Percentiles rank a stretch among this genome's conserved stretches.
Conservation (phyloP, 2,888 invertebrate genomes). For the Chironomus riparius region DNA sequence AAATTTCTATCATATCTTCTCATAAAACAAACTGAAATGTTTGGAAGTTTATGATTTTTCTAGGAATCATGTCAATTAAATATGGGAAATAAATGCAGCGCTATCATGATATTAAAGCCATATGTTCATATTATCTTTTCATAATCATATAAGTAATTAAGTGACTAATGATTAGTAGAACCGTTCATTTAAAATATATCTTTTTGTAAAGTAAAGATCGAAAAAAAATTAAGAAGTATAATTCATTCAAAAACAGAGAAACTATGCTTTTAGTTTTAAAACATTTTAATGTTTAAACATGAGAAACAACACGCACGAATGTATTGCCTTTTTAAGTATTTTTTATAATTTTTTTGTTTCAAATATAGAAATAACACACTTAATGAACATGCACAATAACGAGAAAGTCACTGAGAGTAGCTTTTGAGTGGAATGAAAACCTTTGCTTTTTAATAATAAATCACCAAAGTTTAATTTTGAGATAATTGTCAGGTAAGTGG, state of each 20-base stretch:
- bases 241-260: not conserved
- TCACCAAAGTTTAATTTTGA: too few relatives aligned
- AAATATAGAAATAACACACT: not conserved
- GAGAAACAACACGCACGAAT: slow-evolving; percentile 1
- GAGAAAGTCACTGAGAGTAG: not conserved
- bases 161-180: not conserved
- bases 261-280: not conserved
- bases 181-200: not conserved
- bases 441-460: not conserved
- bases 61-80: too few relatives aligned
- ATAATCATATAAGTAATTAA: not conserved
- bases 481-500: too few relatives aligned
- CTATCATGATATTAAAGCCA: slow-evolving; percentile 6
- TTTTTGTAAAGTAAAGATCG: not conserved
- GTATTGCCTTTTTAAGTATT: not conserved
- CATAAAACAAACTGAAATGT: too few relatives aligned
- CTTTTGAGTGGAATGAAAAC: not conserved
- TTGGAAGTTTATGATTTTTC: too few relatives aligned
- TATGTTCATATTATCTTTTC: not conserved
- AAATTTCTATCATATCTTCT: too few relatives aligned
- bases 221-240: not conserved
- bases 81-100: not conserved
- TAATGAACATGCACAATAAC: not conserved
- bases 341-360: not conserved
- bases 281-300: not conserved